Evolutionary conservation across 2,113 vertebrate species (phyloP).

Genomic region (Plecotus auritus): DNA sequence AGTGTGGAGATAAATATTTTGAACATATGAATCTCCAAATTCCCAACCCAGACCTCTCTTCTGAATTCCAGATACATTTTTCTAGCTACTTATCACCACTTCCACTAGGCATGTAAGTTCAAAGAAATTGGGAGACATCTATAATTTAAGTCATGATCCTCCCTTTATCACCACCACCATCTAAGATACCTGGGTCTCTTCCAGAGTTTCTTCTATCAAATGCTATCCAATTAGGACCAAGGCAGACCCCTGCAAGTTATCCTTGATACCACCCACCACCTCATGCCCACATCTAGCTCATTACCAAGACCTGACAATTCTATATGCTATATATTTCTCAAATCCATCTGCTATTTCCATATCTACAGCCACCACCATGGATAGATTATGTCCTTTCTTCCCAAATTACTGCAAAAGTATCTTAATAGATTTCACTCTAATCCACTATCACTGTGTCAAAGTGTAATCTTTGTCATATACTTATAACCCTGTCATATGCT

Average conservation of each 20-base stretch:
- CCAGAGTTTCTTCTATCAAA: not conserved
- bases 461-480: not conserved
- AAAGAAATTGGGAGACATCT: not conserved
- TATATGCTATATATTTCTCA: not conserved
- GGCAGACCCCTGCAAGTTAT: not conserved
- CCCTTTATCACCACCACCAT: not conserved
- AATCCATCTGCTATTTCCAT: not conserved
- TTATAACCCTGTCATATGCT: not conserved
- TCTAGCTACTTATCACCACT: not conserved
- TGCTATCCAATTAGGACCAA: not conserved
- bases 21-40: not conserved
- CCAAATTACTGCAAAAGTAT: not conserved
- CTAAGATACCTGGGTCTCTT: not conserved
- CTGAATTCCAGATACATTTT: not conserved
- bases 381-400: not conserved
- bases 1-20: not conserved
- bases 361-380: not conserved
- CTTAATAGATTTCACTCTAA: not conserved
- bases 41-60: not conserved
- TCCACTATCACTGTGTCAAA: not conserved
- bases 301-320: not conserved
- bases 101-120: not conserved
- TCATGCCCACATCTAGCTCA: not conserved
- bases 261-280: not conserved
- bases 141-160: not conserved